A percentile compares a stretch with the other conserved stretches of the same genome.
Conservation (phyloP, 2,797 vertebrate genomes). For the Pelodytes ibericus region DNA sequence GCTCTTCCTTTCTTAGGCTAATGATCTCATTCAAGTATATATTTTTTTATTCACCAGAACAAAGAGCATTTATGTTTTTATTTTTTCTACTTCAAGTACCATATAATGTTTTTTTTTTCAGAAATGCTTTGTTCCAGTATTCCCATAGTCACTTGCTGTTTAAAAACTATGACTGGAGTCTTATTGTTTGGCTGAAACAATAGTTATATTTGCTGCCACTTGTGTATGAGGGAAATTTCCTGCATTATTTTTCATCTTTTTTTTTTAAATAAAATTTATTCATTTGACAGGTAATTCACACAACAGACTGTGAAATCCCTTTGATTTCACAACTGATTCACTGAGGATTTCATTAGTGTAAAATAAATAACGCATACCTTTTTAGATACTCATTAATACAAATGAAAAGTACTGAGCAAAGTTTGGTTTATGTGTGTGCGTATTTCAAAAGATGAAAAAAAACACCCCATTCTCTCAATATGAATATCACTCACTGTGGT, state of each 20-base stretch:
- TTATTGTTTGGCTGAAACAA: conserved; percentile 55
- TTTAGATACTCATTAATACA: conserved; percentile 2
- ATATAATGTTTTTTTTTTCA: conserved; percentile 27
- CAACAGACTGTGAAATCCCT: conserved; percentile 66
- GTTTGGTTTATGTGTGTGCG: background rate
- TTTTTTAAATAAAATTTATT: conserved; percentile 59
- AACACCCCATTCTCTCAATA: background rate
- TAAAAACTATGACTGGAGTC: conserved; percentile 44
- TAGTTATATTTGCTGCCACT: conserved; percentile 30
- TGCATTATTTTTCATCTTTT: conserved; percentile 50
- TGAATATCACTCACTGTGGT: background rate
- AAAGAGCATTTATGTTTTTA: background rate
- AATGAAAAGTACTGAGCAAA: background rate
- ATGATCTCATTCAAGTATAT: conserved; percentile 22
- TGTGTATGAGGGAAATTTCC: conserved; percentile 32
- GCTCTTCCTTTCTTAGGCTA: background rate
- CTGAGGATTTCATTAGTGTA: conserved; percentile 44
- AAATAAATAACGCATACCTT: conserved; percentile 35
- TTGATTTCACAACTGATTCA: conserved; percentile 62
- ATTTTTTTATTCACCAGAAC: conserved; percentile 7
- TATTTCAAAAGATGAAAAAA: conserved; percentile 6
- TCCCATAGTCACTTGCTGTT: conserved; percentile 50
- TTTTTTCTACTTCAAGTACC: background rate
- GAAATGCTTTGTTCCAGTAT: conserved; percentile 40
- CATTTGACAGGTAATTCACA: conserved; percentile 65